Conservation (phyloP, 2,797 vertebrate species). For the Carduelis carduelis region DNA sequence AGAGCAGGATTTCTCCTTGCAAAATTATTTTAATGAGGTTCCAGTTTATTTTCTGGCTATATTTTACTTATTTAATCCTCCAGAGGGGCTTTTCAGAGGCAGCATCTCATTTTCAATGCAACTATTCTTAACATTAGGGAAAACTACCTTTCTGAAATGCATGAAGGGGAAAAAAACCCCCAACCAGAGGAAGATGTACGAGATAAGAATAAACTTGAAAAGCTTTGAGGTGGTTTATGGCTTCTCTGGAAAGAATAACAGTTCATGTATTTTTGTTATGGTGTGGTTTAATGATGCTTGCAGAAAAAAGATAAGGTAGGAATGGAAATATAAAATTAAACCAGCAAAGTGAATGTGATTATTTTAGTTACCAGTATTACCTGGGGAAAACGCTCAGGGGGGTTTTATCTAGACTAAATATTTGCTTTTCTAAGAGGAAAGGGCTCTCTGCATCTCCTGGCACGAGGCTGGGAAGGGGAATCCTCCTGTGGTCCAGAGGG, state of each 20-base stretch:
- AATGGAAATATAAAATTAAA: slow-evolving; percentile 69
- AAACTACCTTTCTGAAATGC: slow-evolving; percentile 61
- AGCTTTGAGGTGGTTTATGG: slow-evolving; percentile 69
- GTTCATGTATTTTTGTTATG: slow-evolving; percentile 66
- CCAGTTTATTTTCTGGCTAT: slow-evolving; percentile 62
- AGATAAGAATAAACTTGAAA: slow-evolving; percentile 66
- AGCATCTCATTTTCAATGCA: slow-evolving; percentile 62
- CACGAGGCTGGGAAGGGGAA: neutral
- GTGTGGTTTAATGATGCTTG: slow-evolving; percentile 69
- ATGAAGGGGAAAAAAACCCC: neutral
- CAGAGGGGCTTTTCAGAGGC: slow-evolving; percentile 54
- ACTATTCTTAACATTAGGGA: slow-evolving; percentile 50
- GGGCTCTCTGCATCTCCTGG: neutral
- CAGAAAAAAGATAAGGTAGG: slow-evolving; percentile 65
- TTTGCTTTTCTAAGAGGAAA: slow-evolving; percentile 41
- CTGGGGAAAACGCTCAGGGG: slow-evolving; percentile 31
- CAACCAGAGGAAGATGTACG: slow-evolving; percentile 46
- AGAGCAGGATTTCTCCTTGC: slow-evolving; percentile 31
- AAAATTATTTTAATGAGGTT: slow-evolving; percentile 65
- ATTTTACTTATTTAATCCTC: slow-evolving; percentile 66
- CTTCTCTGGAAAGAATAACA: slow-evolving; percentile 63
- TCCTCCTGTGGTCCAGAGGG: neutral
- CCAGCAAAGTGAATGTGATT: slow-evolving; percentile 65
- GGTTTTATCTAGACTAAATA: slow-evolving; percentile 56
- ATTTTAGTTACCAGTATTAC: slow-evolving; percentile 65